Percentiles rank a stretch among this genome's conserved stretches.
Evolutionary conservation across 2,113 vertebrate species (phyloP).

Genomic region (Phaetusa simplex): DNA sequence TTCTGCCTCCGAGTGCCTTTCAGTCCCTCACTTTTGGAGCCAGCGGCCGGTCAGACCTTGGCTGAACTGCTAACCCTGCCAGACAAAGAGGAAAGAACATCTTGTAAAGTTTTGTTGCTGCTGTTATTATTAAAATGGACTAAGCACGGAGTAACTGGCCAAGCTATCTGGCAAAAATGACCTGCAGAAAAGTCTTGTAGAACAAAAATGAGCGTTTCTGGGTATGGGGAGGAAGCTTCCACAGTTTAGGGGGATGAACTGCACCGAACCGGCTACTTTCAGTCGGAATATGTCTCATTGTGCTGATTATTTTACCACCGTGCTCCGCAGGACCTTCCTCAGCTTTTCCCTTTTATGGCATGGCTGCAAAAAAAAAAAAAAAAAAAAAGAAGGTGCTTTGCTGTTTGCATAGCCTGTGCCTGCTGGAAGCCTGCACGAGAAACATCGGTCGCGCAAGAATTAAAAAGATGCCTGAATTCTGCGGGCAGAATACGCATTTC

Average conservation of each 20-base stretch:
- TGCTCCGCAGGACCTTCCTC: neutral
- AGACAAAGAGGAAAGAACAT: conserved; percentile 69
- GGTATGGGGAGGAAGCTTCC: neutral
- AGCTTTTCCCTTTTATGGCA: neutral
- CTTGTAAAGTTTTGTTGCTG: conserved; percentile 68
- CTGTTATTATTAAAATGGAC: conserved; percentile 54
- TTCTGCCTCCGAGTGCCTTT: neutral
- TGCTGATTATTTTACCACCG: neutral
- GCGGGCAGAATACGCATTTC: neutral
- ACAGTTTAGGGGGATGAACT: neutral
- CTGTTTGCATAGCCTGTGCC: neutral
- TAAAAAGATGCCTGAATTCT: neutral
- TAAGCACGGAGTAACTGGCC: conserved; percentile 18
- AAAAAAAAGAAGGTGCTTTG: neutral
- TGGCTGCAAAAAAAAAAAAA: neutral
- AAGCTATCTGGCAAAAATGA: conserved; percentile 58
- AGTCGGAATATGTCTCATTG: neutral
- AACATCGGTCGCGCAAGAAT: neutral
- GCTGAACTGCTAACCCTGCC: conserved; percentile 60
- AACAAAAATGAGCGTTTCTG: neutral
- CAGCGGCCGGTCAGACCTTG: conserved; percentile 53
- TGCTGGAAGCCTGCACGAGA: neutral
- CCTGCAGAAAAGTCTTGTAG: neutral
- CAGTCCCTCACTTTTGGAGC: neutral
- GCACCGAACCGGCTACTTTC: neutral